These are phyloP conservation scores for Hylomyscus alleni DNA, from an alignment of 2,797 vertebrate species.

Conservation along the genomic window DNA sequence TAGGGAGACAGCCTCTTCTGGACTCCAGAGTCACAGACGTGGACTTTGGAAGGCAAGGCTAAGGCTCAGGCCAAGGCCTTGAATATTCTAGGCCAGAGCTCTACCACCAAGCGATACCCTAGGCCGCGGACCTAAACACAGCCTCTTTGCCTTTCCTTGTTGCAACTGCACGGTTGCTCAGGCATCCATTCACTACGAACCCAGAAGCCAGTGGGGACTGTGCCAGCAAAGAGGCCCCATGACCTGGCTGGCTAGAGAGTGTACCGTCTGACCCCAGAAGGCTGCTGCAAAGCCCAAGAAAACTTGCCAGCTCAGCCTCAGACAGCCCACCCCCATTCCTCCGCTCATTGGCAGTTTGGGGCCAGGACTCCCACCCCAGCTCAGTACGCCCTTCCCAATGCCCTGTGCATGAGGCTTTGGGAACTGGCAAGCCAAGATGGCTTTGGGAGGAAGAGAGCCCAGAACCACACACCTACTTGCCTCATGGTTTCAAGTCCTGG, in stretches of 20 bases:
- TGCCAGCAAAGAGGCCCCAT: constrained; percentile 66
- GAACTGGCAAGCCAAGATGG: neutral
- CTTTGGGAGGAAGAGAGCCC: constrained; percentile 56
- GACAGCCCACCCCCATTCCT: constrained; percentile 23
- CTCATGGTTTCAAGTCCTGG: constrained; percentile 75
- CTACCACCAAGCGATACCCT: neutral
- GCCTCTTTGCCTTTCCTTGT: neutral
- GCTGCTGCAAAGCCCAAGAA: constrained; percentile 45
- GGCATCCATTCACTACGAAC: constrained; percentile 42
- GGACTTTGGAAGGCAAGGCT: neutral
- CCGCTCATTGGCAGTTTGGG: constrained; percentile 30
- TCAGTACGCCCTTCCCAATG: neutral
- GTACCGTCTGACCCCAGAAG: constrained; percentile 71
- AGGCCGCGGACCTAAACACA: neutral
- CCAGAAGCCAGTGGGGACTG: neutral
- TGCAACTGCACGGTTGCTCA: neutral
- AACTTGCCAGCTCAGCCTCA: constrained; percentile 58
- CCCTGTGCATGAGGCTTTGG: constrained; percentile 5
- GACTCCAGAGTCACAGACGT: constrained; percentile 16
- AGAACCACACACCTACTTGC: constrained; percentile 70
- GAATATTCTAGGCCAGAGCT: neutral
- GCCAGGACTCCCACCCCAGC: constrained; percentile 72
- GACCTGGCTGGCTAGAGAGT: constrained; percentile 36
- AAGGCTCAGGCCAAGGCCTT: neutral
- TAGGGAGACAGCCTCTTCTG: neutral